Conservation (phyloP, 2,113 vertebrate genomes). For the Etheostoma cragini region DNA sequence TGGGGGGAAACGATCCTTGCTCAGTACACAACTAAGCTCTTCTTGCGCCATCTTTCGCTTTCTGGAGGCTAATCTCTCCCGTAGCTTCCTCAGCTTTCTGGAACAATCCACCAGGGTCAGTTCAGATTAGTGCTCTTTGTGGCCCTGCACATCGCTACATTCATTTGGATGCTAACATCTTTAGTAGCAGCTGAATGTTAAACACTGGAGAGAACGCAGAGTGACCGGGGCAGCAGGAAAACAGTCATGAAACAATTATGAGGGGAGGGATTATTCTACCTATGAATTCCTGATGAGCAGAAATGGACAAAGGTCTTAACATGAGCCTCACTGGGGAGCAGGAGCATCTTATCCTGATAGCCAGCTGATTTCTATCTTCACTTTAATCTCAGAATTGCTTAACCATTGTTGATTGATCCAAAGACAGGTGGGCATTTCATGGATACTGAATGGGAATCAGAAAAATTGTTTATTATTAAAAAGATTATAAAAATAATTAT, state of each 20-base stretch:
- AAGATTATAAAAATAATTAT: too few species aligned
- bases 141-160: slow-evolving; percentile 84
- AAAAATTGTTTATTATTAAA: not conserved
- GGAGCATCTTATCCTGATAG: slow-evolving; percentile 3
- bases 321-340: slow-evolving; percentile 51
- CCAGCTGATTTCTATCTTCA: slow-evolving; percentile 22
- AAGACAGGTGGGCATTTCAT: slow-evolving; percentile 8
- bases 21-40: slow-evolving; percentile 93
- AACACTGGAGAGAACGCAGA: slow-evolving; percentile 67
- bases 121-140: slow-evolving; percentile 93
- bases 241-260: slow-evolving; percentile 69
- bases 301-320: slow-evolving; percentile 65
- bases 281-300: slow-evolving; percentile 80
- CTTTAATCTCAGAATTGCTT: slow-evolving; percentile 33
- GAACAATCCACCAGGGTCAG: slow-evolving; percentile 92
- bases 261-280: slow-evolving; percentile 73
- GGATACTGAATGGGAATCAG: not conserved
- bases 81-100: slow-evolving; percentile 84
- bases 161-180: slow-evolving; percentile 91
- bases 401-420: slow-evolving; percentile 4
- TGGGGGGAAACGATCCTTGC: slow-evolving; percentile 79
- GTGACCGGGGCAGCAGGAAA: slow-evolving; percentile 56
- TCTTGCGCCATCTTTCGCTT: slow-evolving; percentile 84
- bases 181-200: slow-evolving; percentile 92
- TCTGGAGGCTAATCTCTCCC: slow-evolving; percentile 90